Conservation (phyloP, 1,140 invertebrate species). For the Bombus waltoni region DNA sequence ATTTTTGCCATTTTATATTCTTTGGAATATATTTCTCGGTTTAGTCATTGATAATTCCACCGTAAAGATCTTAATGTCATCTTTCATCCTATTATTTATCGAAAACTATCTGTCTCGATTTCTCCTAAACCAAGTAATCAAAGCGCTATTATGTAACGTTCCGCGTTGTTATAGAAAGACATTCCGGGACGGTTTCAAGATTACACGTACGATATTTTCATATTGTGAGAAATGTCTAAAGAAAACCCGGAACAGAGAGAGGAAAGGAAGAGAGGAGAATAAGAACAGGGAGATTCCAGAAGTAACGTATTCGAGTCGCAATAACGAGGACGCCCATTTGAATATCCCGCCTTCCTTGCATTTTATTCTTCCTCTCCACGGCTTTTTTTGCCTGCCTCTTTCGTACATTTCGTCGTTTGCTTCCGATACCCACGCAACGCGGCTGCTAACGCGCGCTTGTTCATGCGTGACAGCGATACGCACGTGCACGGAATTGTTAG, state of each 20-base stretch:
- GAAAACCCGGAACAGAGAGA: neutral
- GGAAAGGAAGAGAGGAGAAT: neutral
- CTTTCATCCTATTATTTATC: too few relatives aligned
- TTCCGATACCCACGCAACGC: constrained; percentile 28
- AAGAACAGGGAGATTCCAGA: neutral
- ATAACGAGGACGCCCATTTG: constrained; percentile 47
- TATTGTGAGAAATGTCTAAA: constrained; percentile 5
- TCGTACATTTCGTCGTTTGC: constrained; percentile 52
- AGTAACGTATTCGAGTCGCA: constrained; percentile 40
- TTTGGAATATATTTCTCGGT: too few relatives aligned
- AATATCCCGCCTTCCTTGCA: constrained; percentile 38
- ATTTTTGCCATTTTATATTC: too few relatives aligned
- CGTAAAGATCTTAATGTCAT: neutral
- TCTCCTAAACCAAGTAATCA: neutral
- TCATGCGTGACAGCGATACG: constrained; percentile 42
- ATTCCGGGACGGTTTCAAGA: neutral
- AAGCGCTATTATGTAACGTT: neutral
- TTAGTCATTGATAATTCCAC: too few relatives aligned
- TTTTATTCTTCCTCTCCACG: constrained; percentile 42
- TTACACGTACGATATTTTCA: constrained; percentile 24
- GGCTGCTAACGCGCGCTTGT: constrained; percentile 33
- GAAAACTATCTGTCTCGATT: neutral
- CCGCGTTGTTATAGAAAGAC: neutral
- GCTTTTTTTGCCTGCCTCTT: neutral
- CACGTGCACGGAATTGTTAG: constrained; percentile 43